Evolutionary conservation across 2,888 invertebrate species (phyloP), one percentile per base, ranked within the genome.

Genomic region (Xiphydria camelus): DNA sequence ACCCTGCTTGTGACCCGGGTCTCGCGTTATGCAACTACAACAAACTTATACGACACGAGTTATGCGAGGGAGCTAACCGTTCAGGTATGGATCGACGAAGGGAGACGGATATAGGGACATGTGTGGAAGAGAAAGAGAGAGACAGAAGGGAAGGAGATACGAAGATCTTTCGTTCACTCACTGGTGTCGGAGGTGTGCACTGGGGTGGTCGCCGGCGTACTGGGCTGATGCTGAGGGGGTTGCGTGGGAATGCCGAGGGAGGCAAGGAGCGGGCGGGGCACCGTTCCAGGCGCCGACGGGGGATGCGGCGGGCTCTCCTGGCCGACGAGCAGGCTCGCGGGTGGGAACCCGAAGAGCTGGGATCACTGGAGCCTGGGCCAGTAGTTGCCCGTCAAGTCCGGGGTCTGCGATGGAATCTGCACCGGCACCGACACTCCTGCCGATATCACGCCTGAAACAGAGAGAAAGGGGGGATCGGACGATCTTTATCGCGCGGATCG

Each of bases 311-410:
- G 75, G 75, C 73, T 74, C 72, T 74, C 75, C 73, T 74, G 74
- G 59, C 75, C 72, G 56, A 75, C 82, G 77, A 87, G 82, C 49
- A 87, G 80, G 74, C 88, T 79, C 77, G 82, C 84, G 78, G 87
- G 85, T 72, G 88, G 86, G 82, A 90, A 88, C 84, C 89, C 89
- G 83, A 89, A 89, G 70, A 91, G 87, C 84, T 89, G 88, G 79
- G 89, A 91, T 93, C 94, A 90, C 87, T 90, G 92, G 78, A 93
- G 86, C 77, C 92, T 81, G 23, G 91, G 90, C 93, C 93, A 93
- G 78, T 93, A 93, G 80, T 89, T 91, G 50, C 82, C 78, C 60
- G 89, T 81, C 74, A 89, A 81, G 76, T 89, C 90, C 54, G 87
- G 84, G 64, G 85, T 85, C 76, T 90, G 89, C 63, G 90, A 91